phyloP scores from a whole-genome alignment of 2,888 invertebrate genomes.

The Xestia ashworthii region DNA sequence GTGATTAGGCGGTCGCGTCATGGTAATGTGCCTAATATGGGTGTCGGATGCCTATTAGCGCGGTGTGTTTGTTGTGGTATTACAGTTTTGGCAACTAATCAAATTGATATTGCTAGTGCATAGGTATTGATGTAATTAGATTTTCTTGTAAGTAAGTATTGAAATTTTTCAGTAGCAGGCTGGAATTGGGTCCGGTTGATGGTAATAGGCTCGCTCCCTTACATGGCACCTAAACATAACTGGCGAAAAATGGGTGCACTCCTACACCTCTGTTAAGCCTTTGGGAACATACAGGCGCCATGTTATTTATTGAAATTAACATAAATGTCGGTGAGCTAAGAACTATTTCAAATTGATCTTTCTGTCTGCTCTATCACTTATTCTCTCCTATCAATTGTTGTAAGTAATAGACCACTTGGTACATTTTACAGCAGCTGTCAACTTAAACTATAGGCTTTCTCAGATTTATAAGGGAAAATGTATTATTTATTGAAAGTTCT shows the following conservation, averaged over 20 bases:
- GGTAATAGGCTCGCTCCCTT: too few relatives aligned
- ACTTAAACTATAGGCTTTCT: neutral
- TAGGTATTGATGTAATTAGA: neutral
- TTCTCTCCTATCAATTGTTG: neutral
- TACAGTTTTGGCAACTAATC: slow-evolving; percentile 9
- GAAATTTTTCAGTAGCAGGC: neutral
- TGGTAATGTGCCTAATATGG: slow-evolving; percentile 6
- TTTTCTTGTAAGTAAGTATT: neutral
- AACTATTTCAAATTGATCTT: neutral
- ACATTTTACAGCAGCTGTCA: neutral
- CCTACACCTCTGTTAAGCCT: neutral
- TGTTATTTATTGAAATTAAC: too few relatives aligned
- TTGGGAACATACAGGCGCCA: neutral
- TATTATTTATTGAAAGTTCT: neutral
- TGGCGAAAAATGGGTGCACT: neutral
- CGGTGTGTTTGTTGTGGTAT: slow-evolving; percentile 23
- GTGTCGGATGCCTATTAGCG: neutral
- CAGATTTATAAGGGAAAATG: neutral
- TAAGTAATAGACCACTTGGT: too few relatives aligned
- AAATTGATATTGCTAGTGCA: neutral
- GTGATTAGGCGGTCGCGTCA: slow-evolving; percentile 22
- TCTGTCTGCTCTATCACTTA: neutral
- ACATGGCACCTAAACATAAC: too few relatives aligned
- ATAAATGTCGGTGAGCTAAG: neutral
- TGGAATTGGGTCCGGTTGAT: too few relatives aligned